Evolutionary conservation across 1,140 invertebrate genomes (phyloP), one percentile per base, ranked within the genome.

Genomic region (Popillia japonica): DNA sequence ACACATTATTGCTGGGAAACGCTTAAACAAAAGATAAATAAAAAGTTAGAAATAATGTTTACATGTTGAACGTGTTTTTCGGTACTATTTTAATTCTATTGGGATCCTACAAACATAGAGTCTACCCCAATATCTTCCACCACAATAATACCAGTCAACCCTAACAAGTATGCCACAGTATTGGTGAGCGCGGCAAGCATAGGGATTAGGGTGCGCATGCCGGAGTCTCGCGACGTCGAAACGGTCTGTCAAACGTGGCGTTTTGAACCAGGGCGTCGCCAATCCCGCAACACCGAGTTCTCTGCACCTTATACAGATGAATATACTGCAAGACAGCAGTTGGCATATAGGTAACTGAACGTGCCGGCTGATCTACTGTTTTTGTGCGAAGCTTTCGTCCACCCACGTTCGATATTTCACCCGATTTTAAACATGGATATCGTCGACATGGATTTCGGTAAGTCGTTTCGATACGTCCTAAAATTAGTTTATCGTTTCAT

Each of bases 211-310:
- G 80, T 83, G 79, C 82, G 82, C 81, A 79, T 78, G 79, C 78
- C 79, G 82, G 78, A 80, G 81, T 77, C 27, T 34, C 81, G 79
- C 79, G 82, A 68, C 61, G 48, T 17, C 48, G 48, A 55, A 14
- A 77, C 80, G 82, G 76, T 77, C 76, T 80, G 80, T 81, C 82
- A 83, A 83, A 83, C 81, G 82, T 81, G 82, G 78, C 81, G 78
- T 83, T 79, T 78, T 77, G 78, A 80, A 77, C 75, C 82, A 83
- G 82, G 82, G 82, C 82, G 82, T 83, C 82, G 81, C 82, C 82
- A 83, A 68, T 79, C 79, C 79, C 79, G 80, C 79, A 80, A 77
- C 61, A 27, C 77, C 72, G 42, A 72, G 76, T 79, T 72, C 79
- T 76, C 61, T 68, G 76, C 61, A 82, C 81, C 81, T 68, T 81